Evolutionary conservation across 2,888 invertebrate genomes (phyloP).

Genomic region (Psylliodes chrysocephalus): DNA sequence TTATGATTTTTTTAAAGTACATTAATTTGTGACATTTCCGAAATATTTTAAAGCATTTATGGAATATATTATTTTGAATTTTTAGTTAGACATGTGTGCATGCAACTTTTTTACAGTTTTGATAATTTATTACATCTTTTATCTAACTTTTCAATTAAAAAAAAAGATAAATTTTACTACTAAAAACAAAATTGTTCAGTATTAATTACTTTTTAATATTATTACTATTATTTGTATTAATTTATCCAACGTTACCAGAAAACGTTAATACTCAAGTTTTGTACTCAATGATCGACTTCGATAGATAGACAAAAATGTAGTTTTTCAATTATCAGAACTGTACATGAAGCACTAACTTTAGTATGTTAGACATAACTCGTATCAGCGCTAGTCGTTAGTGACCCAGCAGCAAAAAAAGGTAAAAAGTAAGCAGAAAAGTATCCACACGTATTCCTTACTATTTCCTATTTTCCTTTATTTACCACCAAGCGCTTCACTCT

Average conservation of each 20-base stretch:
- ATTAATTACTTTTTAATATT: too few species aligned
- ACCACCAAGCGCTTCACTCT: slow-evolving; percentile 27
- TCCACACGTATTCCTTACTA: slow-evolving; percentile 20
- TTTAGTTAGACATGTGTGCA: background rate
- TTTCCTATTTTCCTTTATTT: slow-evolving; percentile 23
- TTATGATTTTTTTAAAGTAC: too few species aligned
- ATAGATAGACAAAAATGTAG: too few species aligned
- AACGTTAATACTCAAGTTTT: too few species aligned
- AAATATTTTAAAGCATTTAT: too few species aligned
- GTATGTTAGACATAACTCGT: slow-evolving; percentile 8
- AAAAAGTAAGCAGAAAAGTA: slow-evolving; percentile 19
- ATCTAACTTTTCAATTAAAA: too few species aligned
- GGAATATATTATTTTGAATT: background rate
- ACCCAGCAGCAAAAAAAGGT: slow-evolving; percentile 24
- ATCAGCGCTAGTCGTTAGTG: slow-evolving; percentile 19
- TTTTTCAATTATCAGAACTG: background rate
- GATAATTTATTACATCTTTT: background rate
- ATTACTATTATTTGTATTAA: too few species aligned
- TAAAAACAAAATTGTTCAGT: too few species aligned
- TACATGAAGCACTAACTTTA: background rate
- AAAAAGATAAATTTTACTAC: too few species aligned
- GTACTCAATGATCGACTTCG: too few species aligned
- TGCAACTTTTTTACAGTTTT: background rate
- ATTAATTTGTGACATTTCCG: too few species aligned
- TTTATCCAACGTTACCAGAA: too few species aligned